A percentile compares a stretch with the other conserved stretches of the same genome.
Conservation (phyloP, 2,113 vertebrate genomes). For the Orthonyx spaldingii region DNA sequence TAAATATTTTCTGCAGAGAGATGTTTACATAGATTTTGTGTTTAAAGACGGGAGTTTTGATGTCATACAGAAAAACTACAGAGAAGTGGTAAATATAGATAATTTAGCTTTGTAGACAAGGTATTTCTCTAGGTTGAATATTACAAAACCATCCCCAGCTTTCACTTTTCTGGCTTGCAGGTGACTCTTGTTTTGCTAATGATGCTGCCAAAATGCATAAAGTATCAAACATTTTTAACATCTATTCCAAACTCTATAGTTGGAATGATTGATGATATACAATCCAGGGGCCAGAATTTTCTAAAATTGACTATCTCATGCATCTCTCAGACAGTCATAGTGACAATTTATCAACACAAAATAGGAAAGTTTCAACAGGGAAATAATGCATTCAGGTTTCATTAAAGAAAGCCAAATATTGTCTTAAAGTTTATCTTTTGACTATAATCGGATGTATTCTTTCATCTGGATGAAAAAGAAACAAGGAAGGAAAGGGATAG, state of each 20-base stretch:
- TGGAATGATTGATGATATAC: background rate
- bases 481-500: background rate
- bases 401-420: background rate
- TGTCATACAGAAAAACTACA: background rate
- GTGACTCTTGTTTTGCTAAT: background rate
- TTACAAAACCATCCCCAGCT: background rate
- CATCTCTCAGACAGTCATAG: background rate
- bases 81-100: background rate
- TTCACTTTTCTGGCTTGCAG: background rate
- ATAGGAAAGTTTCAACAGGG: background rate
- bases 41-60: background rate
- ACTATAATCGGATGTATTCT: background rate
- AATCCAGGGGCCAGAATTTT: background rate
- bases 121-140: background rate
- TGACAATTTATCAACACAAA: background rate
- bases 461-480: background rate
- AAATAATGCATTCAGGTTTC: background rate
- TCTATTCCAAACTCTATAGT: background rate
- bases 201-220: background rate
- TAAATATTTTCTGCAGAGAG: background rate
- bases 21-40: background rate
- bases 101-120: background rate
- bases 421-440: background rate
- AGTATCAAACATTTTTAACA: background rate
- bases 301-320: background rate